Conservation (phyloP, 2,113 vertebrate genomes). For the human region DNA sequence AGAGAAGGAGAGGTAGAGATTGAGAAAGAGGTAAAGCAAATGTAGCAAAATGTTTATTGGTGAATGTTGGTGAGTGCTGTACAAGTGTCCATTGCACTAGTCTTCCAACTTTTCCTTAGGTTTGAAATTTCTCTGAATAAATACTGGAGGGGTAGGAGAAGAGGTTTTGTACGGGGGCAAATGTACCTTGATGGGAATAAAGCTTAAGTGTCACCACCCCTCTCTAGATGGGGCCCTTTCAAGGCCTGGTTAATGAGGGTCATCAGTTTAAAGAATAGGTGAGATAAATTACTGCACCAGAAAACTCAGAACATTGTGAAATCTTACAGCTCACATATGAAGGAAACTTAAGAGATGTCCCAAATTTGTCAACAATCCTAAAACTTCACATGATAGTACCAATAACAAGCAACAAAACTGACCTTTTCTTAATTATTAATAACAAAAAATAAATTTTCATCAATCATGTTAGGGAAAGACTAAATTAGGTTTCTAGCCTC, state of each 20-base stretch:
- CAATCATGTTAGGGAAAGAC: not conserved
- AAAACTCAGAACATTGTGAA: constrained; percentile 3
- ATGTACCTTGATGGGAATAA: not conserved
- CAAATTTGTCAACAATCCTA: constrained; percentile 21
- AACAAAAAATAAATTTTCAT: constrained; percentile 39
- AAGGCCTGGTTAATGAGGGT: not conserved
- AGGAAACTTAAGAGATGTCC: not conserved
- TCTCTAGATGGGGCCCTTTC: not conserved
- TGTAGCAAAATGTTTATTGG: not conserved
- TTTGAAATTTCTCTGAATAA: constrained; percentile 44
- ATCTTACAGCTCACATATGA: not conserved
- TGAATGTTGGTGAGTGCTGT: not conserved
- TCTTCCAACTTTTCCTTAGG: not conserved
- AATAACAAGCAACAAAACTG: not conserved
- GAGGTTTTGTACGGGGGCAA: not conserved
- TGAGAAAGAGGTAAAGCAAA: constrained; percentile 11
- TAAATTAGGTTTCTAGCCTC: not conserved
- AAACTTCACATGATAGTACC: not conserved
- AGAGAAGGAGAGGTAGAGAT: not conserved
- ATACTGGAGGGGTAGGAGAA: not conserved
- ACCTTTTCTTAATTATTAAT: constrained; percentile 27
- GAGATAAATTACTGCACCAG: not conserved
- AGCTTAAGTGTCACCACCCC: not conserved
- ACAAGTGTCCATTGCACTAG: not conserved
- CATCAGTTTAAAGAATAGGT: not conserved